A percentile compares a stretch with the other conserved stretches of the same genome.
Conservation (phyloP, 2,797 vertebrate genomes). For the Allobates femoralis region DNA sequence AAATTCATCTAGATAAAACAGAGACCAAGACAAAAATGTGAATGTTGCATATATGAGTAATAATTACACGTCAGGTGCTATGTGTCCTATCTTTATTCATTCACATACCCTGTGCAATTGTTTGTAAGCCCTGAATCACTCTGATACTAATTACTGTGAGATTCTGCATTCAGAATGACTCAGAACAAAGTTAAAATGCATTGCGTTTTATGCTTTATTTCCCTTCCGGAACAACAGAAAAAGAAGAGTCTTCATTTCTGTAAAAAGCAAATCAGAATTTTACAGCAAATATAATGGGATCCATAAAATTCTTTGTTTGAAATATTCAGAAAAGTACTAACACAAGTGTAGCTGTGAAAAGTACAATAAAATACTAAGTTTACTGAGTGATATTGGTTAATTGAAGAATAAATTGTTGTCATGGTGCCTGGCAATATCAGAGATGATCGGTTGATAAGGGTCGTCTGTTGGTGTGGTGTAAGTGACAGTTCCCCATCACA, state of each 20-base stretch:
- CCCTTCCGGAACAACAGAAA: slow-evolving; percentile 50
- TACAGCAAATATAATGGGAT: slow-evolving; percentile 47
- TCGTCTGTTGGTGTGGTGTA: background rate
- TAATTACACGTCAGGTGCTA: slow-evolving; percentile 56
- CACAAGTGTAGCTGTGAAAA: slow-evolving; percentile 26
- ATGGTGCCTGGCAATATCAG: background rate
- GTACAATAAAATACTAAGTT: slow-evolving; percentile 32
- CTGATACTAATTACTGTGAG: slow-evolving; percentile 55
- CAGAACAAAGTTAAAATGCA: slow-evolving; percentile 50
- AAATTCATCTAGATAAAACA: slow-evolving; percentile 60
- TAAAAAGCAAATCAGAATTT: slow-evolving; percentile 58
- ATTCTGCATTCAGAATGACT: slow-evolving; percentile 51
- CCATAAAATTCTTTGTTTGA: slow-evolving; percentile 48
- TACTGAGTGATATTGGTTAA: slow-evolving; percentile 25
- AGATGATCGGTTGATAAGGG: background rate
- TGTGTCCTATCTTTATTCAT: slow-evolving; percentile 61
- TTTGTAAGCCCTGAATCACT: slow-evolving; percentile 53
- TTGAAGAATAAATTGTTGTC: slow-evolving; percentile 26
- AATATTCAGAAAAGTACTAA: slow-evolving; percentile 25
- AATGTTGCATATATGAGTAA: slow-evolving; percentile 53
- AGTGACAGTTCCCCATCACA: background rate
- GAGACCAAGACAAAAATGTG: slow-evolving; percentile 57
- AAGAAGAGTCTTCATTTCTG: slow-evolving; percentile 21
- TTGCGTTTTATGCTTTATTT: slow-evolving; percentile 61
- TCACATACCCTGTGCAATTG: slow-evolving; percentile 59